Evolutionary conservation across 1,140 invertebrate genomes (phyloP), one percentile per base, ranked within the genome.

Genomic region (Heliconius hewitsoni): DNA sequence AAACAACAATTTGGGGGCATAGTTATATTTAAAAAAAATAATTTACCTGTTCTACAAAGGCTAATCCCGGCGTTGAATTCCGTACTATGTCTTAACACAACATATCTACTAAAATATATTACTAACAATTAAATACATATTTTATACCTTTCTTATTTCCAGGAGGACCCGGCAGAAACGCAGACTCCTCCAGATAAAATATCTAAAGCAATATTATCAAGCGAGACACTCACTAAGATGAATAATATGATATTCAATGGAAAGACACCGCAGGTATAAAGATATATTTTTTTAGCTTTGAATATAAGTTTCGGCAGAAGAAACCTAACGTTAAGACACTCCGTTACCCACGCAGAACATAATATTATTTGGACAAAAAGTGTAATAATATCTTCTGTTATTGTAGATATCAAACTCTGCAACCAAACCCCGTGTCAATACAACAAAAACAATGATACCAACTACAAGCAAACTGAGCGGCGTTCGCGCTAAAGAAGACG

Each of bases 161-260:
- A 91, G 83, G 88, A 89, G 8, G 84, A 89, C 19, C 27, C 72
- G 0, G 34, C 80, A 1, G 91, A 91, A 1, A 86, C 80, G 0
- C 85, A 89, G 13, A 93, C 92, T 0, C 90, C 92, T 0, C 91
- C 91, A 0, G 91, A 93, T 74, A 91, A 87, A 78, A 80, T 87
- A 13, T 76, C 80, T 11, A 87, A 90, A 74, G 74, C 72, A 0
- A 80, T 86, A 3, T 60, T 93, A 0, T 90, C 90, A 1, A 84
- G 82, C 0, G 91, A 92, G 3, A 91, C 88, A 0, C 81, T 93
- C 39, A 83, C 55, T 70, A 92, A 92, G 39, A 92, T 93, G 92
- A 93, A 93, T 78, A 87, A 30, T 23, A 84, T 93, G 83, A 93
- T 93, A 73, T 92, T 93, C 81, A 92, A 90, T 37, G 89, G 88